Percentiles rank a stretch among this genome's conserved stretches.
Evolutionary conservation across 2,797 vertebrate species (phyloP).

Genomic region (Spondyliosoma cantharus): DNA sequence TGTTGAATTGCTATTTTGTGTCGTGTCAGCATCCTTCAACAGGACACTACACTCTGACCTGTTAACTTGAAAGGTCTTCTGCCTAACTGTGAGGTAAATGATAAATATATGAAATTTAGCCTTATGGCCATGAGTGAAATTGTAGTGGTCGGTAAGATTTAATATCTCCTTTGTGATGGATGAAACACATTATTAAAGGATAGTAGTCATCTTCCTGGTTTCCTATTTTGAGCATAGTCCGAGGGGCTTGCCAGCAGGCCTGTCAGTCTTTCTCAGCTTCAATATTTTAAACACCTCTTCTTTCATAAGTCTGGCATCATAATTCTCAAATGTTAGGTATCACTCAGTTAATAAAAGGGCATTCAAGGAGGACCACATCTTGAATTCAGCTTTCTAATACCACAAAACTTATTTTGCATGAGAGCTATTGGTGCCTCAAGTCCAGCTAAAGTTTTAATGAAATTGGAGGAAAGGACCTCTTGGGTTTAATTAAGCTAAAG

Average conservation of each 20-base stretch:
- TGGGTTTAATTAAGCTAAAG: slow-evolving; percentile 38
- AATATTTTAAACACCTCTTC: slow-evolving; percentile 12
- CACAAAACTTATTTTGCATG: slow-evolving; percentile 7
- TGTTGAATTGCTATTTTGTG: background rate
- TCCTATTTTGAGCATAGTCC: slow-evolving; percentile 40
- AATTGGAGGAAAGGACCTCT: slow-evolving; percentile 21
- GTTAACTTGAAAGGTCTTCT: background rate
- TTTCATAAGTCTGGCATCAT: slow-evolving; percentile 21
- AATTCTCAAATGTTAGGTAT: slow-evolving; percentile 16
- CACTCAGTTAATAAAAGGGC: slow-evolving; percentile 44
- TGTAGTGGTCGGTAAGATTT: slow-evolving; percentile 14
- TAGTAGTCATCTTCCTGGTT: slow-evolving; percentile 45
- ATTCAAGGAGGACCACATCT: slow-evolving; percentile 37
- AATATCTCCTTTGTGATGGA: slow-evolving; percentile 43
- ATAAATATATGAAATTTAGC: background rate
- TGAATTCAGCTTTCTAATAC: slow-evolving; percentile 21
- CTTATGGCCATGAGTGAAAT: slow-evolving; percentile 7
- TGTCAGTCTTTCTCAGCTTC: slow-evolving; percentile 35
- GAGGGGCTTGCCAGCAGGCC: slow-evolving; percentile 30
- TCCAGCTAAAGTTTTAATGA: slow-evolving; percentile 36
- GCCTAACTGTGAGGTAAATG: slow-evolving; percentile 2
- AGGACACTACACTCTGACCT: background rate
- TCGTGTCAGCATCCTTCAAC: slow-evolving; percentile 23
- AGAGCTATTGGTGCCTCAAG: background rate
- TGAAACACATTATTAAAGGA: slow-evolving; percentile 46